Conservation (phyloP, 2,888 invertebrate species). For the Spodoptera littoralis region DNA sequence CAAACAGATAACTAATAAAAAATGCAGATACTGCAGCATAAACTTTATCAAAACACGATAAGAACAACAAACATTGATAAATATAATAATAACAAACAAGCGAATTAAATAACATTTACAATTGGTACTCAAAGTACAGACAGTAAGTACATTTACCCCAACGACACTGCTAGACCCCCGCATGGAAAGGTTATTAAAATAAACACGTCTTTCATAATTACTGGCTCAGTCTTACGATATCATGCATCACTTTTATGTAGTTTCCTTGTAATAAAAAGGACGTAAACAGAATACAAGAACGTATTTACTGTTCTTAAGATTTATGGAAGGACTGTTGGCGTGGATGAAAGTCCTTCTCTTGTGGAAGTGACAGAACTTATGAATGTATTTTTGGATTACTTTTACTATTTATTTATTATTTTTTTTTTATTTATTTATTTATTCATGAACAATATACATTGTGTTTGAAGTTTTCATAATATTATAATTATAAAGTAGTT, state of each 20-base stretch:
- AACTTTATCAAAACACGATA: constrained; percentile 1
- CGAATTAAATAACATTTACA: constrained; percentile 26
- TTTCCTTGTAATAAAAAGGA: constrained; percentile 43
- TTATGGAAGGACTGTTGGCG: constrained; percentile 23
- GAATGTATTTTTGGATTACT: constrained; percentile 30
- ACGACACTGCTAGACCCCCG: constrained; percentile 49
- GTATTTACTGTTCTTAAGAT: constrained; percentile 30
- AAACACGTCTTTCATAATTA: constrained; percentile 47
- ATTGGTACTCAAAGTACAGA: constrained; percentile 8
- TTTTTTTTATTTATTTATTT: too few relatives aligned
- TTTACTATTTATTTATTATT: too few relatives aligned
- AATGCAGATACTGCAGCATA: background rate
- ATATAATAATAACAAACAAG: constrained; percentile 11
- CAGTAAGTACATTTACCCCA: constrained; percentile 29
- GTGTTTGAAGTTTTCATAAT: too few relatives aligned
- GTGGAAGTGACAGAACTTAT: constrained; percentile 13
- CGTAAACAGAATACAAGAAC: constrained; percentile 42
- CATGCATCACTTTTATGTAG: constrained; percentile 44
- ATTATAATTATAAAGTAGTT: too few relatives aligned
- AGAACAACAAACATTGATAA: background rate
- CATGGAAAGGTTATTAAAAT: constrained; percentile 51
- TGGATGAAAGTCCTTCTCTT: constrained; percentile 20
- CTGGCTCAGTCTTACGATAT: constrained; percentile 29
- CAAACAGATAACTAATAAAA: too few relatives aligned
- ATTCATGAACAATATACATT: too few relatives aligned